phyloP scores from a whole-genome alignment of 2,888 invertebrate species.

The Hydraecia micacea region DNA sequence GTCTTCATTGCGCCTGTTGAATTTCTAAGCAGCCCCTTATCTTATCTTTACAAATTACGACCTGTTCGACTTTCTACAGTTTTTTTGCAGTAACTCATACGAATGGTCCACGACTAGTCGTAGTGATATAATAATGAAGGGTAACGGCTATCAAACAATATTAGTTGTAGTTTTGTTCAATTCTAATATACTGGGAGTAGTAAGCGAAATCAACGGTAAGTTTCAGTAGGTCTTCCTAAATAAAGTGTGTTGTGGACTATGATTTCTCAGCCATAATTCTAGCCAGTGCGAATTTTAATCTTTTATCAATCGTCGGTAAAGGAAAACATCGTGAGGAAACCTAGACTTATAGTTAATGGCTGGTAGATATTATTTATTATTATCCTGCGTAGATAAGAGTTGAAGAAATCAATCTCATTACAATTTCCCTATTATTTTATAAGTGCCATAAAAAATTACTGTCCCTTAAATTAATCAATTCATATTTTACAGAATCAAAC shows the following conservation, averaged over 20 bases:
- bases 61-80: neutral
- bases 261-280: neutral
- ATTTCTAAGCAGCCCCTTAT: slow-evolving; percentile 51
- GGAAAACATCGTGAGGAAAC: neutral
- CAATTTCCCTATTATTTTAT: neutral
- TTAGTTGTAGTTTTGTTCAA: slow-evolving; percentile 26
- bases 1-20: slow-evolving; percentile 29
- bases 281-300: neutral
- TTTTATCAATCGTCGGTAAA: neutral
- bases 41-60: slow-evolving; percentile 45
- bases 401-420: neutral
- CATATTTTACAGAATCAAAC: slow-evolving; percentile 57
- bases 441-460: neutral
- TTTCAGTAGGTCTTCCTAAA: neutral
- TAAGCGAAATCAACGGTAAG: slow-evolving; percentile 37
- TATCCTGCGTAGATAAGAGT: neutral
- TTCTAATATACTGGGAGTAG: slow-evolving; percentile 6
- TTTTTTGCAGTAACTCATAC: slow-evolving; percentile 41
- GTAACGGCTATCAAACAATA: slow-evolving; percentile 8
- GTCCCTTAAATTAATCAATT: neutral
- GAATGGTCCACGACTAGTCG: slow-evolving; percentile 36
- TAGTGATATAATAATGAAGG: slow-evolving; percentile 29
- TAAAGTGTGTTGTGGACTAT: neutral
- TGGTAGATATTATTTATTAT: neutral
- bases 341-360: too few relatives aligned